Evolutionary conservation across 2,797 vertebrate genomes (phyloP).

Genomic region (Cheirogaleus major): DNA sequence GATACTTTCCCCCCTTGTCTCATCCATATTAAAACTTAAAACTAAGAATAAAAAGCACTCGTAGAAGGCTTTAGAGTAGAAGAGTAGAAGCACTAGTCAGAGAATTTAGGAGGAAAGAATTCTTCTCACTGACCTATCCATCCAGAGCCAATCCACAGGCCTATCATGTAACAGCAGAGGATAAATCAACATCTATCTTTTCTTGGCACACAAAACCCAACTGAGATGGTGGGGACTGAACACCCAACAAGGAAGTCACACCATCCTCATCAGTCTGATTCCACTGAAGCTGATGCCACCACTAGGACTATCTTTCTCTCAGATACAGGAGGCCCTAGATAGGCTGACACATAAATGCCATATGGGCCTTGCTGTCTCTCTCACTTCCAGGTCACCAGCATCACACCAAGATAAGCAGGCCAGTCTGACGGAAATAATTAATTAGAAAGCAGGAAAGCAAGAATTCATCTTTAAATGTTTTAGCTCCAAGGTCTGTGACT

Average conservation of each 20-base stretch:
- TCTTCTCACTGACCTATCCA: background rate
- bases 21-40: background rate
- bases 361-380: background rate
- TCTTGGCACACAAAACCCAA: slow-evolving; percentile 14
- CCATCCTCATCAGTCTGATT: background rate
- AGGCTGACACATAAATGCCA: background rate
- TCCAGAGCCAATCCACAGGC: background rate
- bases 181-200: slow-evolving; percentile 7
- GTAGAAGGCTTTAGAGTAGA: background rate
- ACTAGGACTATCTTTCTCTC: background rate
- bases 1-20: background rate
- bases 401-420: background rate
- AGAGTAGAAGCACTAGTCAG: background rate
- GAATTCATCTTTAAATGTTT: slow-evolving; percentile 19
- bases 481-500: slow-evolving; percentile 8
- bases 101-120: background rate
- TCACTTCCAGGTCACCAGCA: background rate
- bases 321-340: background rate
- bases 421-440: background rate
- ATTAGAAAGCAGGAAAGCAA: slow-evolving; percentile 24
- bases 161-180: background rate
- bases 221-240: background rate
- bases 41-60: background rate
- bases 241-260: background rate
- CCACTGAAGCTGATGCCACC: background rate